Base-by-base conservation (phyloP, 2,113 vertebrate genomes). In the Tychaedon coryphoeus region DNA sequence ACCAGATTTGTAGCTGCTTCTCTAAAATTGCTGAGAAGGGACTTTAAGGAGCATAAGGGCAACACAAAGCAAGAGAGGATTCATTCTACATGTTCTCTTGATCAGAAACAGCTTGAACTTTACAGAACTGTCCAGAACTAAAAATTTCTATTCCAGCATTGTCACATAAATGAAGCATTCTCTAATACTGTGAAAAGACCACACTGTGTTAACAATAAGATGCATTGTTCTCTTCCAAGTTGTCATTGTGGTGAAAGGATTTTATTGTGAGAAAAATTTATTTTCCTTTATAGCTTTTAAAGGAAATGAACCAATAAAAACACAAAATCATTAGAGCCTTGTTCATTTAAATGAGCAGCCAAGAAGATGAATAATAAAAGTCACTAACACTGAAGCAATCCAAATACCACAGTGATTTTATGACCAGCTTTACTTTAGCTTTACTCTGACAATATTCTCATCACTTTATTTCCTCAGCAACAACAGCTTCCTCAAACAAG, bases 231-330 rank as follows among this genome's bases (percentile, higher is more conserved):
- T 61, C 92, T 40, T 92, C 34, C 67, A 77, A 81, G 47, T 8
- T 56, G 33, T 66, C 76, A 42, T 48, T 83, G 58, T 31, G 72
- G 54, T 91, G 53, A 86, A 92, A 90, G 54, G 74, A 72, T 86
- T 94, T 86, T 87, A 53, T 56, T 78, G 57, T 47, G 34, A 81
- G 57, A 85, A 78, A 89, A 72, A 84, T 1, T 28, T 81, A 66
- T 88, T 84, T 60, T 57, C 26, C 14, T 72, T 81, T 72, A 84
- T 42, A 51, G 88, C 38, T 94, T 95, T 93, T 87, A 92, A 90
- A 88, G 87, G 83, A 92, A 92, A 86, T 25, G 66, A 85, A 77
- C 82, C 71, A 86, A 92, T 88, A 88, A 91, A 95, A 88, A 38
- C 5, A 4, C 7, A 83, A 71, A 36, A 51, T 74, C 38, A 78